Evolutionary conservation across 2,797 vertebrate species (phyloP).

Genomic region (Takifugu rubripes): DNA sequence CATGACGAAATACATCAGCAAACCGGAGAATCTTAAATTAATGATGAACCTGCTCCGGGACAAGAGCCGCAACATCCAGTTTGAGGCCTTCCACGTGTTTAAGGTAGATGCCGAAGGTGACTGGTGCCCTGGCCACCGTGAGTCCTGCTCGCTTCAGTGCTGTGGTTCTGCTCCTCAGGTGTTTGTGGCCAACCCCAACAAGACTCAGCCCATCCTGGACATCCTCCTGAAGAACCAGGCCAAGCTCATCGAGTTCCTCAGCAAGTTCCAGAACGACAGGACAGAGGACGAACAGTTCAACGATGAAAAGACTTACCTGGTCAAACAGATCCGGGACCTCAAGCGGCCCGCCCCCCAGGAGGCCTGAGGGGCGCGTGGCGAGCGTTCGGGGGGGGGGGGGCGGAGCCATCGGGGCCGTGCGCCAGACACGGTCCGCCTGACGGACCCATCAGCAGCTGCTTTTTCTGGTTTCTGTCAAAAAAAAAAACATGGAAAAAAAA

Average conservation of each 20-base stretch:
- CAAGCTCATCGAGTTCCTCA: conserved; percentile 97
- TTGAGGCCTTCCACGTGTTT: conserved; percentile 84
- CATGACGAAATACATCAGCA: conserved; percentile 85
- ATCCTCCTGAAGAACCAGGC: conserved; percentile 97
- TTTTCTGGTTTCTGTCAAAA: conserved; percentile 73
- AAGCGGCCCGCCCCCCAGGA: conserved; percentile 94
- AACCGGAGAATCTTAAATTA: conserved; percentile 82
- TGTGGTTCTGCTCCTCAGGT: conserved; percentile 72
- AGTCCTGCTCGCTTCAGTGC: not conserved
- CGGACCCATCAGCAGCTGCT: conserved; percentile 83
- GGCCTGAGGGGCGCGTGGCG: conserved; percentile 71
- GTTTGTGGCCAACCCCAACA: conserved; percentile 97
- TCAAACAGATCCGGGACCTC: conserved; percentile 98
- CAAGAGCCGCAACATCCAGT: conserved; percentile 86
- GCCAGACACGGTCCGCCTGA: conserved; percentile 64
- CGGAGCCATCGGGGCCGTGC: conserved; percentile 56
- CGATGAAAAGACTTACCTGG: conserved; percentile 97
- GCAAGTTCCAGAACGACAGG: conserved; percentile 97
- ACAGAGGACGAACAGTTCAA: conserved; percentile 97
- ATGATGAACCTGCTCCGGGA: conserved; percentile 85
- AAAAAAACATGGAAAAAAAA: conserved; percentile 62
- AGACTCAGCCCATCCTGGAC: conserved; percentile 95
- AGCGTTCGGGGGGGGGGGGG: conserved; percentile 7
- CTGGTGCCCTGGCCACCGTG: too few relatives aligned
- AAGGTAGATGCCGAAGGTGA: conserved; percentile 63